Evolutionary conservation across 2,888 invertebrate genomes (phyloP).

Genomic region (Pharmacophagus antenor): DNA sequence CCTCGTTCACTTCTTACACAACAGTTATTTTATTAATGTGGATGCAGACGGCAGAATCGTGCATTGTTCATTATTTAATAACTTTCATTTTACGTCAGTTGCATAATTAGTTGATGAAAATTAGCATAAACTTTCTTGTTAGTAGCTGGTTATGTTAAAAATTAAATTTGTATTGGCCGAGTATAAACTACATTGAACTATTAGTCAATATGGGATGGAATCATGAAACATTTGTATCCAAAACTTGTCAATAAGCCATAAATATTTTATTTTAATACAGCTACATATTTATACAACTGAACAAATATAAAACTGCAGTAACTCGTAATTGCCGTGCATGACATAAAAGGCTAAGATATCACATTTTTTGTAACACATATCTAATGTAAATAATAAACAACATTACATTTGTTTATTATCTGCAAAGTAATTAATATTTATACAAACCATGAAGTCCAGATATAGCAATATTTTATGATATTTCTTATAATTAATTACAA

Average conservation of each 20-base stretch:
- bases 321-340: neutral
- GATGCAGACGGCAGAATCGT: constrained; percentile 20
- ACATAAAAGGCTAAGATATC: neutral
- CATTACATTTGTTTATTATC: neutral
- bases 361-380: neutral
- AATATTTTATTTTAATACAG: constrained; percentile 12
- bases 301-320: neutral
- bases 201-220: constrained; percentile 23
- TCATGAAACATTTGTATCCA: constrained; percentile 22
- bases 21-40: constrained; percentile 13
- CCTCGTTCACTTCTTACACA: constrained; percentile 35
- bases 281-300: neutral
- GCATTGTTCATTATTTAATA: constrained; percentile 17
- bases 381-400: neutral
- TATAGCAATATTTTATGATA: neutral
- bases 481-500: neutral
- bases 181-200: constrained; percentile 7
- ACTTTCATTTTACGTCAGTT: neutral
- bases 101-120: neutral
- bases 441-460: neutral
- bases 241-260: constrained; percentile 15
- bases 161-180: neutral
- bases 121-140: neutral
- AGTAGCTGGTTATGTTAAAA: neutral
- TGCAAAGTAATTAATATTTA: neutral